These are phyloP conservation scores for Coecobrya sp. DNA, from an alignment of 2,888 invertebrate species.

Conservation along the genomic window DNA sequence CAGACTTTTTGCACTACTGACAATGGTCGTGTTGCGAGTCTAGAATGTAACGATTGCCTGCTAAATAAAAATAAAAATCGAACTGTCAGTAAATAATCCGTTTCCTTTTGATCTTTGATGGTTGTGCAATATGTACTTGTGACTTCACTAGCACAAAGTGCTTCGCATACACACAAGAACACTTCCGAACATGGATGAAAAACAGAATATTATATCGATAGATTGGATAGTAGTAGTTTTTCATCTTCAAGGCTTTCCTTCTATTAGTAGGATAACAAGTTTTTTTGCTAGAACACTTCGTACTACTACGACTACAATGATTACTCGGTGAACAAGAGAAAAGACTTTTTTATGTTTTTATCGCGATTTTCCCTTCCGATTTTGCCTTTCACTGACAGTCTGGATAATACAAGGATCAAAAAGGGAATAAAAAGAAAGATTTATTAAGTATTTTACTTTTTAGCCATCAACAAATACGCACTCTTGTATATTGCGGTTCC, in stretches of 20 bases:
- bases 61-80: conserved; percentile 46
- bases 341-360: conserved; percentile 19
- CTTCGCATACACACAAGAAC: background rate
- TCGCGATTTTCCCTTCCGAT: background rate
- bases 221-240: conserved; percentile 15
- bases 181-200: too few species aligned
- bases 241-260: conserved; percentile 56
- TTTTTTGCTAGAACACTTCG: background rate
- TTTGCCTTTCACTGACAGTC: conserved; percentile 21
- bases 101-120: conserved; percentile 49
- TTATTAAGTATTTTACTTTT: conserved; percentile 37
- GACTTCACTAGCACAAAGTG: background rate
- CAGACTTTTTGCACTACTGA: too few species aligned
- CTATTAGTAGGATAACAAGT: conserved; percentile 37
- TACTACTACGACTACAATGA: background rate
- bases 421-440: conserved; percentile 17
- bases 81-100: conserved; percentile 51
- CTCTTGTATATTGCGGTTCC: too few species aligned
- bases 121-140: conserved; percentile 44
- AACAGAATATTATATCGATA: background rate
- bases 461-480: conserved; percentile 12
- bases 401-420: background rate
- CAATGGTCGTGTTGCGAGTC: background rate
- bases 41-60: background rate
- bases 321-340: background rate